These are phyloP conservation scores for Sebastes baramenuke DNA, from an alignment of 2,797 vertebrate genomes.

Conservation along the genomic window DNA sequence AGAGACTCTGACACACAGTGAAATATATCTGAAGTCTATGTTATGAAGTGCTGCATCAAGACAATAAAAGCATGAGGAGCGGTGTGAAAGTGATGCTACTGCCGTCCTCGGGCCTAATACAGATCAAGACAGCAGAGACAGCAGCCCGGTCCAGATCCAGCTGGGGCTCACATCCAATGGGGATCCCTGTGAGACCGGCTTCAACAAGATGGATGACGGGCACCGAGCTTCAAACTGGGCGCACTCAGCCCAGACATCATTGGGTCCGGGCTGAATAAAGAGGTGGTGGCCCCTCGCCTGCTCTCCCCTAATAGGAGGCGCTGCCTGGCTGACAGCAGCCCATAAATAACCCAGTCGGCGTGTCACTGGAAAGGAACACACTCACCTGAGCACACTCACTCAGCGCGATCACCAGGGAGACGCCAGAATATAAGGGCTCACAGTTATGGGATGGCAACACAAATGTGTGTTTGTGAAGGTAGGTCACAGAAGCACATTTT, in stretches of 20 bases:
- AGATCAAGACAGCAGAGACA: constrained; percentile 42
- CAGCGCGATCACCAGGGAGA: constrained; percentile 39
- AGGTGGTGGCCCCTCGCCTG: constrained; percentile 72
- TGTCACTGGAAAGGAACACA: constrained; percentile 64
- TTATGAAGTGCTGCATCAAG: constrained; percentile 19
- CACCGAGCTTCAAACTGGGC: constrained; percentile 69
- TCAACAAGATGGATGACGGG: constrained; percentile 81
- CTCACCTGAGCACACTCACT: constrained; percentile 71
- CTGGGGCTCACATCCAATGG: constrained; percentile 61
- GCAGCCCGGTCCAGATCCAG: constrained; percentile 58
- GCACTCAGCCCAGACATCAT: constrained; percentile 80
- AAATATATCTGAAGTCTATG: neutral
- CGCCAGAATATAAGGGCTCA: neutral
- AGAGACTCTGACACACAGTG: neutral
- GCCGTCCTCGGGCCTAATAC: constrained; percentile 44
- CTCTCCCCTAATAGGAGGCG: constrained; percentile 75
- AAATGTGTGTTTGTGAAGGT: neutral
- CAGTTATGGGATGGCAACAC: constrained; percentile 6
- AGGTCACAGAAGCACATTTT: neutral
- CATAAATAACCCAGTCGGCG: constrained; percentile 81
- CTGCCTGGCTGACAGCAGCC: constrained; percentile 78
- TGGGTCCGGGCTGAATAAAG: constrained; percentile 78
- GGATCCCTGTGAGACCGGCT: constrained; percentile 66
- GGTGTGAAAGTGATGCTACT: constrained; percentile 13
- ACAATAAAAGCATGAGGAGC: constrained; percentile 26